Base-by-base conservation (phyloP, 2,797 vertebrate genomes). In the Neoniphon sammara region DNA sequence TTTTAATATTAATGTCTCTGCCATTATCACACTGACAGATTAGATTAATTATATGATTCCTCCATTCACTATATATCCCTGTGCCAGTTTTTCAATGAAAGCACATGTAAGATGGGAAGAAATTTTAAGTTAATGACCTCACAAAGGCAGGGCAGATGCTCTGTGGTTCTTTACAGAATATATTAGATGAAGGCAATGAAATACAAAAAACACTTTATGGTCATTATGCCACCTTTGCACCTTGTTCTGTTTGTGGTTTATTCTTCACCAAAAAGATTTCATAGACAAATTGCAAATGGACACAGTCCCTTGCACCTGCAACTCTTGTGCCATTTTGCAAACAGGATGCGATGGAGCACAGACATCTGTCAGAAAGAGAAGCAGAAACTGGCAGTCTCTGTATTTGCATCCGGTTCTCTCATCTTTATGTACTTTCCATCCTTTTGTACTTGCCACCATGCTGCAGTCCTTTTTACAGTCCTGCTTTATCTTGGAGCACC, bases 401-500 rank as follows among this genome's bases (percentile, higher is more conserved):
- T 75, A 58, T 85, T 80, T 85, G 75, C 70, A 80, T 86, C 75
- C 25, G 61, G 77, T 80, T 75, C 56, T 49, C 64, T 84, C 54
- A 18, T 72, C 61, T 65, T 60, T 27, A 46, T 62, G 57, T 80
- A 44, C 30, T 36, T 75, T 66, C 42, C 70, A 23, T 75, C 44
- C 0, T 55, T 73, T 75, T 50, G 62, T 56, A 46, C 27, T 73
- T 72, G 63, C 77, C 83, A 62, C 53, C 20, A 55, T 49, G 74
- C 60, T 76, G 67, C 61, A 86, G 84, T 90, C 67, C 25, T 54
- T 56, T 39, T 54, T 71, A 65, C 62, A 76, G 61, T 65, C 86
- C 86, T 66, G 73, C 85, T 88, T 88, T 81, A 87, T 87, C 91
- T 86, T 59, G 68, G 70, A 85, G 89, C 91, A 88, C 80, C 88